A percentile compares a stretch with the other conserved stretches of the same genome.
Evolutionary conservation across 2,888 invertebrate genomes (phyloP).

Genomic region (Lissonota sp.): DNA sequence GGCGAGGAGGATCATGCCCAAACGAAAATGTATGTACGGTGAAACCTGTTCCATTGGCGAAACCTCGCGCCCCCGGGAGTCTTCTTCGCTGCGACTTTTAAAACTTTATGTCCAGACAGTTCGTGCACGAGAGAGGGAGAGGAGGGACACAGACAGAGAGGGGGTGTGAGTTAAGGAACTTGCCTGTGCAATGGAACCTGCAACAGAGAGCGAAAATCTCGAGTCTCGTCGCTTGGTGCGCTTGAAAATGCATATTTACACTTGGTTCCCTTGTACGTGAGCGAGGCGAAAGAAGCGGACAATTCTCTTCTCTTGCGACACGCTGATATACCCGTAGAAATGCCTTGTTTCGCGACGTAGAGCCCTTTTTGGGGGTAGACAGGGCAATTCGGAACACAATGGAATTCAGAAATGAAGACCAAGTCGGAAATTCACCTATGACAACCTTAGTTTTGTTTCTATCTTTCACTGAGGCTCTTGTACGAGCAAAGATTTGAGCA

Average conservation of each 20-base stretch:
- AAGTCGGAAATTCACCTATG: no score
- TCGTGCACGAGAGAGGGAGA: neutral
- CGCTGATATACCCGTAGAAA: neutral
- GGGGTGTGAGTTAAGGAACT: neutral
- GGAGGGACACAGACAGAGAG: neutral
- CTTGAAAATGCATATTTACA: slow-evolving; percentile 5
- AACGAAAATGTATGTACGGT: slow-evolving; percentile 56
- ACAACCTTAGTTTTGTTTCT: neutral
- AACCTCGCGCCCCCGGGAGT: slow-evolving; percentile 35
- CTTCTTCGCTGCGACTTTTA: slow-evolving; percentile 46
- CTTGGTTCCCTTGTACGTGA: neutral
- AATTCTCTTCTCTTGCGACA: slow-evolving; percentile 20
- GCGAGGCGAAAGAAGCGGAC: slow-evolving; percentile 18
- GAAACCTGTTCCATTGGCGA: slow-evolving; percentile 63
- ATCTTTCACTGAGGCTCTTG: slow-evolving; percentile 10
- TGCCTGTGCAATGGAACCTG: neutral
- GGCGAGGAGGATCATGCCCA: slow-evolving; percentile 13
- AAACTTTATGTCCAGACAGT: slow-evolving; percentile 53
- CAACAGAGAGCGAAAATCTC: slow-evolving; percentile 13
- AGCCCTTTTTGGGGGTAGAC: neutral
- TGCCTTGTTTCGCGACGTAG: slow-evolving; percentile 40
- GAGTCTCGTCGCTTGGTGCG: slow-evolving; percentile 22
- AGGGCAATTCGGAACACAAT: no score
- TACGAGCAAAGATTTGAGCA: no score
- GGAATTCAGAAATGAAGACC: no score